Percentiles rank a stretch among this genome's conserved stretches.
These are phyloP conservation scores for Crematogaster levior DNA, from an alignment of 2,888 invertebrate genomes.

Conservation along the genomic window DNA sequence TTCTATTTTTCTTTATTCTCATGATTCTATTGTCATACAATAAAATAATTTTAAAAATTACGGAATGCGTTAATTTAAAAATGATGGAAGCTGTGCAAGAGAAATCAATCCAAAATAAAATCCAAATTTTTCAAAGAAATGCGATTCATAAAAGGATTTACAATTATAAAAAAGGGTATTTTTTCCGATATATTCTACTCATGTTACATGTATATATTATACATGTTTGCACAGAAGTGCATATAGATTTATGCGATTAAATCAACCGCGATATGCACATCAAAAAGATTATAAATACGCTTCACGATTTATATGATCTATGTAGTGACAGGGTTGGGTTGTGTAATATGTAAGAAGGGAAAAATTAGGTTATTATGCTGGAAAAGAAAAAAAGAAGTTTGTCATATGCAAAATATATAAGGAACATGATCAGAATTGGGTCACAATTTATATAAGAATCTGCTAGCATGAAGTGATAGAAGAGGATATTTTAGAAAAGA, in stretches of 20 bases:
- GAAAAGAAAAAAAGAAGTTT: not conserved
- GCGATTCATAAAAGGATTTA: not conserved
- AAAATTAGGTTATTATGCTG: slow-evolving; percentile 30
- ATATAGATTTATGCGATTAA: slow-evolving; percentile 2
- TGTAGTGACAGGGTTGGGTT: not conserved
- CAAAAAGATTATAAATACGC: slow-evolving; percentile 29
- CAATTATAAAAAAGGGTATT: not conserved
- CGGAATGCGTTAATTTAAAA: not conserved
- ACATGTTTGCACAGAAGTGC: not conserved
- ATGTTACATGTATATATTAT: not conserved
- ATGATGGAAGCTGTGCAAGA: not conserved
- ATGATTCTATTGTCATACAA: not conserved
- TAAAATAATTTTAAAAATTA: not conserved
- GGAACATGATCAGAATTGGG: not conserved
- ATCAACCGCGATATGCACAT: slow-evolving; percentile 1
- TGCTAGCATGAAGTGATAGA: not conserved
- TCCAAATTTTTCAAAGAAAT: slow-evolving; percentile 6
- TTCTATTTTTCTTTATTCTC: not conserved
- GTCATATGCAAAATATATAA: not conserved
- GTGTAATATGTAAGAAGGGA: not conserved
- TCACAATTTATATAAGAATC: not conserved
- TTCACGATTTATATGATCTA: slow-evolving; percentile 12
- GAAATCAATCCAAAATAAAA: not conserved
- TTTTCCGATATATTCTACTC: not conserved
- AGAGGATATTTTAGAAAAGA: not conserved